Evolutionary conservation across 2,113 vertebrate genomes (phyloP).

Genomic region (Eonycteris spelaea): DNA sequence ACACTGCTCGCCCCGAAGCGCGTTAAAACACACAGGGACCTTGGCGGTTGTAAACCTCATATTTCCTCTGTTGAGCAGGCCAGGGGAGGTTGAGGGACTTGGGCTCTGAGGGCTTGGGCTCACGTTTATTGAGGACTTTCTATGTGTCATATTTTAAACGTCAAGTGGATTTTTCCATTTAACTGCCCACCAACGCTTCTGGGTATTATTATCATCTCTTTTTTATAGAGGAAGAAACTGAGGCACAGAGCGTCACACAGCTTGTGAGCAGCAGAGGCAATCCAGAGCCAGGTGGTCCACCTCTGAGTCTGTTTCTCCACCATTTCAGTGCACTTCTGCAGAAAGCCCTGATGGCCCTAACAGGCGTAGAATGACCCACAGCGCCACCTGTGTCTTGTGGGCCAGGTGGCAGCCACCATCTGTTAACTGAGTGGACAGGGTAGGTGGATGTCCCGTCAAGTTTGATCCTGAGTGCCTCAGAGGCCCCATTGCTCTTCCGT

Average conservation of each 20-base stretch:
- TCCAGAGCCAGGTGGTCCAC: neutral
- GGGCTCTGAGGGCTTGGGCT: neutral
- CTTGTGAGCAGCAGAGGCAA: neutral
- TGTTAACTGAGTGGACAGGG: neutral
- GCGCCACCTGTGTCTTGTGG: neutral
- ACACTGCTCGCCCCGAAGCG: neutral
- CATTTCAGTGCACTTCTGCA: neutral
- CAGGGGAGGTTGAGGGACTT: neutral
- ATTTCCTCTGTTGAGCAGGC: neutral
- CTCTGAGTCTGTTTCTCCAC: neutral
- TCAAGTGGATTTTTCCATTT: neutral
- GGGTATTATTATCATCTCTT: neutral
- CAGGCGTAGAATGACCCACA: neutral
- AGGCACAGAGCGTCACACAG: neutral
- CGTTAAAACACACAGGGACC: neutral
- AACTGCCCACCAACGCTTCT: neutral
- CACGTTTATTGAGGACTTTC: neutral
- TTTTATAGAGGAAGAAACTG: neutral
- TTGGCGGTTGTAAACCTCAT: neutral
- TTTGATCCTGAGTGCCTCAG: neutral
- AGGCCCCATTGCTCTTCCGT: neutral
- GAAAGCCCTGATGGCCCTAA: neutral
- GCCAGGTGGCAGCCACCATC: neutral
- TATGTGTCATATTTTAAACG: neutral
- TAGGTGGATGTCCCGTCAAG: neutral